Evolutionary conservation across 2,888 invertebrate genomes (phyloP), one percentile per base, ranked within the genome.

Genomic region (Scrobipalpa atriplicella): DNA sequence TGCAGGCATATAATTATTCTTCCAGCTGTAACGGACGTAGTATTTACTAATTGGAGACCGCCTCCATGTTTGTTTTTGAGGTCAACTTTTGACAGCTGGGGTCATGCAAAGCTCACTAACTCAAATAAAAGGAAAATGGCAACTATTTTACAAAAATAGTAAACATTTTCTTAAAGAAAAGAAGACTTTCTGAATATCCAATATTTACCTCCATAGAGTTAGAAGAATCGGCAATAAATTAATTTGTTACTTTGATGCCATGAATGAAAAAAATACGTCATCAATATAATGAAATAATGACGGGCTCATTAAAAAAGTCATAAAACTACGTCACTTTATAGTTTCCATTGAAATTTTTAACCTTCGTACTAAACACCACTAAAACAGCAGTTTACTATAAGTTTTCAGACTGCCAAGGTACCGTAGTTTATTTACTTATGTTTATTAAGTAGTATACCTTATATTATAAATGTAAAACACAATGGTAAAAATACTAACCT

Each of bases 401-500:
- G n/a, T n/a, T 47, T 29, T 29, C 29, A 47, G 5, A 47, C 10
- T 21, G 54, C 1, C 5, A 21, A 54, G 54, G 8, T 18, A 6
- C 7, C 18, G 19, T 19, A 21, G 29, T 3, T 3, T 29, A 29
- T 29, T 29, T 29, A 29, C 29, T 3, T 29, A 29, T 2, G 29
- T 29, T 3, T 29, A 29, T 29, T 29, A 3, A 29, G 29, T 29
- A 29, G 29, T 29, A 29, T 29, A 29, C 29, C 2, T 29, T 3
- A 29, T 29, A 29, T 29, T 3, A 29, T 11, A 2, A 41, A 9
- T 41, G 11, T 9, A 41, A 11, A 41, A 41, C 9, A 2, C 41
- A 41, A 5, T 41, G 9, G 9, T 47, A 47, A 47, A 29, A 56
- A 56, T 56, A 67, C 67, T 64, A 66, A 74, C 72, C 73, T 72